A percentile compares a stretch with the other conserved stretches of the same genome.
phyloP scores from a whole-genome alignment of 2,797 vertebrate genomes.

The Aeoliscus strigatus region DNA sequence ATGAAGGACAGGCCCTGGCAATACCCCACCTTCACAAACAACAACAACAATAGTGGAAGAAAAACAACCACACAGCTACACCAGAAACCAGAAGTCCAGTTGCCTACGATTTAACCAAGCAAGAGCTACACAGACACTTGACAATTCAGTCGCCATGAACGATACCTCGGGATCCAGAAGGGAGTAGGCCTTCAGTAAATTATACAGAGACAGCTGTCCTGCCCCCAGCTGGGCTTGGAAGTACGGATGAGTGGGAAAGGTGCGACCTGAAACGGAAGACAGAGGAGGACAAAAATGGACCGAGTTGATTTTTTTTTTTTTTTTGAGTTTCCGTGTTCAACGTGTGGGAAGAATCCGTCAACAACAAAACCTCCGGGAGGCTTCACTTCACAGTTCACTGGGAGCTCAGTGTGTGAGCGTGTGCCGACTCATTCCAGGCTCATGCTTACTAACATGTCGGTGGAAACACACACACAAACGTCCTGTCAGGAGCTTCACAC shows the following conservation, averaged over 20 bases:
- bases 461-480: slow-evolving; percentile 9
- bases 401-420: slow-evolving; percentile 5
- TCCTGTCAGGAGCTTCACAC: too few species aligned
- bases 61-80: too few species aligned
- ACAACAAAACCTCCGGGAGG: slow-evolving; percentile 2
- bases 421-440: slow-evolving; percentile 18
- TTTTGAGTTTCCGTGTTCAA: too few species aligned
- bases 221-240: slow-evolving; percentile 95
- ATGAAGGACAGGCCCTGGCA: slow-evolving; percentile 98
- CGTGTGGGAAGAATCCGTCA: neutral
- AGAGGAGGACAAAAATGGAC: slow-evolving; percentile 6
- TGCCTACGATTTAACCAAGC: too few species aligned
- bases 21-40: slow-evolving; percentile 81
- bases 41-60: slow-evolving; percentile 33
- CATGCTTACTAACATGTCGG: slow-evolving; percentile 19
- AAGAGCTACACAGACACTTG: too few species aligned
- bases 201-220: slow-evolving; percentile 93
- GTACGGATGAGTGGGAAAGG: slow-evolving; percentile 95
- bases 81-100: too few species aligned
- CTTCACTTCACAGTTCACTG: slow-evolving; percentile 18
- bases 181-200: slow-evolving; percentile 95
- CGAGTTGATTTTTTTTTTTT: too few species aligned
- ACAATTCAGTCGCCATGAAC: slow-evolving; percentile 1
- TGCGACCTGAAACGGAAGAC: slow-evolving; percentile 80
- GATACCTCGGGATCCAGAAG: slow-evolving; percentile 88